Percentiles rank a stretch among this genome's conserved stretches.
phyloP scores from a whole-genome alignment of 2,113 vertebrate species.

The Sterrhoptilus dennistouni region DNA sequence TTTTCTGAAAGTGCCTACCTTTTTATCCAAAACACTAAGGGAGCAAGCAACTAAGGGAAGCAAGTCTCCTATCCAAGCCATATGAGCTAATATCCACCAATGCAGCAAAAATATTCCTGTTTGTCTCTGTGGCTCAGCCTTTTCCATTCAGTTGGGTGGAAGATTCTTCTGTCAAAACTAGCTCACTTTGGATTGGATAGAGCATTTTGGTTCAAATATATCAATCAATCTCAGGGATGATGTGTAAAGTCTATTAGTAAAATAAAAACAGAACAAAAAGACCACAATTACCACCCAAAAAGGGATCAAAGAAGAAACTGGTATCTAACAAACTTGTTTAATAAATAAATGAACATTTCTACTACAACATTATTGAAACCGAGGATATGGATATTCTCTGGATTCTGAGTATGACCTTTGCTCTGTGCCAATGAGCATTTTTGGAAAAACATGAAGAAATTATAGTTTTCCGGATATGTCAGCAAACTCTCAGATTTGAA shows the following conservation, averaged over 20 bases:
- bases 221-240: not conserved
- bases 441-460: not conserved
- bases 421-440: not conserved
- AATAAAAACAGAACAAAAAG: not conserved
- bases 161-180: not conserved
- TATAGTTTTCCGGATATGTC: not conserved
- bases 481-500: not conserved
- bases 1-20: not conserved
- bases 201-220: not conserved
- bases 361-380: not conserved
- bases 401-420: not conserved
- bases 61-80: not conserved
- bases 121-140: not conserved
- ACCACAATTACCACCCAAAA: not conserved
- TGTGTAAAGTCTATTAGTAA: not conserved
- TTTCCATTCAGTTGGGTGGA: not conserved
- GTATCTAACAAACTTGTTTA: not conserved
- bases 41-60: not conserved
- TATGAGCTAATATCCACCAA: not conserved
- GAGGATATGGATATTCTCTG: not conserved
- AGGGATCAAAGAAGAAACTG: not conserved
- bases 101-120: not conserved
- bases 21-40: not conserved
- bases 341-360: not conserved
- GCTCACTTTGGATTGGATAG: not conserved